These are phyloP conservation scores for Portunus trituberculatus DNA, from an alignment of 1,140 invertebrate species.

Conservation along the genomic window DNA sequence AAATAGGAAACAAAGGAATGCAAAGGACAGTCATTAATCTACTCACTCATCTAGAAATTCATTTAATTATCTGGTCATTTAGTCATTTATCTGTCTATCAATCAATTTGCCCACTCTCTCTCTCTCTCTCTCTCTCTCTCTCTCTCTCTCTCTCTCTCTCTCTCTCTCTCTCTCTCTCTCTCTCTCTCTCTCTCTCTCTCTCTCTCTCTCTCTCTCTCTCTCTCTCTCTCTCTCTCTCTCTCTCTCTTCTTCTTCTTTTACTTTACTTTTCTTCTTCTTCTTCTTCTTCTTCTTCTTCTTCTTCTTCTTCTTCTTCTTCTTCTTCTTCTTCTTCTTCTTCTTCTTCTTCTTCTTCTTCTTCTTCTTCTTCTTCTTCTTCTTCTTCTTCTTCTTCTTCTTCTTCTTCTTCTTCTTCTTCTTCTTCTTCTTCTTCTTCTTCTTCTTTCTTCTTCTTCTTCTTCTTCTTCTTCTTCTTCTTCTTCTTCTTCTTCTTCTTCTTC, in stretches of 20 bases:
- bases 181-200: too few relatives aligned
- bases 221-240: background rate
- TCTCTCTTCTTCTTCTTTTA: background rate
- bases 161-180: too few relatives aligned
- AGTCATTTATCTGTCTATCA: too few relatives aligned
- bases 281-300: background rate
- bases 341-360: background rate
- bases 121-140: too few relatives aligned
- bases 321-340: background rate
- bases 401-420: background rate
- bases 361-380: background rate
- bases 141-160: too few relatives aligned
- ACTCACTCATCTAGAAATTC: too few relatives aligned
- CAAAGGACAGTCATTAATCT: too few relatives aligned
- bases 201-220: too few relatives aligned
- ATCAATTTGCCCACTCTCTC: too few relatives aligned
- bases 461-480: background rate
- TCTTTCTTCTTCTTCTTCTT: background rate
- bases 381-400: background rate
- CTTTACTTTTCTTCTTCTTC: background rate
- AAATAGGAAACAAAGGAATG: too few relatives aligned
- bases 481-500: background rate
- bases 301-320: background rate
- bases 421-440: background rate
- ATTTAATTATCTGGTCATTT: too few relatives aligned